Conservation (phyloP, 2,888 invertebrate species). For the Drosophila multiciliata region DNA sequence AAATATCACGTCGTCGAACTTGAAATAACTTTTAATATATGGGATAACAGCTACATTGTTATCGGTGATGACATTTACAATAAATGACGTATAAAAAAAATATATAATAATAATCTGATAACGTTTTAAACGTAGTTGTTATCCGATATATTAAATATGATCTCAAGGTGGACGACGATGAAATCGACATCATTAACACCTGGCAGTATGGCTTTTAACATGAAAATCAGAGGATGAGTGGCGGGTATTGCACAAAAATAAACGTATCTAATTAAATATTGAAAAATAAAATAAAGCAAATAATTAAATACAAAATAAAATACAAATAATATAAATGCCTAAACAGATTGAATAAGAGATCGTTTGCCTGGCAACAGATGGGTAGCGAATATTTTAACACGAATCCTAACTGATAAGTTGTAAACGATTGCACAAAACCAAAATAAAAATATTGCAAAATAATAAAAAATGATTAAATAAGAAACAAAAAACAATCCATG, state of each 20-base stretch:
- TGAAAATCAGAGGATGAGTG: background rate
- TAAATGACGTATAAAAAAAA: slow-evolving; percentile 56
- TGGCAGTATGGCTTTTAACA: background rate
- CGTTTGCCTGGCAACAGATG: slow-evolving; percentile 63
- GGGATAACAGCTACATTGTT: slow-evolving; percentile 33
- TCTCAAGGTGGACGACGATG: slow-evolving; percentile 6
- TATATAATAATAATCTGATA: slow-evolving; percentile 1
- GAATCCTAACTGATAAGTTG: background rate
- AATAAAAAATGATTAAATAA: slow-evolving; percentile 19
- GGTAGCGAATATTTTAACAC: background rate
- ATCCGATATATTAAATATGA: background rate
- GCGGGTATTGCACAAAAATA: background rate
- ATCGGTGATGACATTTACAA: slow-evolving; percentile 68
- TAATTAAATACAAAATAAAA: slow-evolving; percentile 27
- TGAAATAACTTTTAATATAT: background rate
- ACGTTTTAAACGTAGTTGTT: slow-evolving; percentile 12
- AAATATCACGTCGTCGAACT: slow-evolving; percentile 18
- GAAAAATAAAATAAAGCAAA: background rate
- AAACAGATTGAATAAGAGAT: slow-evolving; percentile 34
- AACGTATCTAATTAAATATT: background rate
- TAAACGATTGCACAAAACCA: slow-evolving; percentile 45
- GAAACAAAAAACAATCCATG: slow-evolving; percentile 6
- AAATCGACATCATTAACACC: slow-evolving; percentile 75
- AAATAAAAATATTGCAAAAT: slow-evolving; percentile 15
- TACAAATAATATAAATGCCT: slow-evolving; percentile 38